Percentiles rank a stretch among this genome's conserved stretches.
These are phyloP conservation scores for Meghimatium bilineatum DNA, from an alignment of 2,888 invertebrate genomes.

Conservation along the genomic window DNA sequence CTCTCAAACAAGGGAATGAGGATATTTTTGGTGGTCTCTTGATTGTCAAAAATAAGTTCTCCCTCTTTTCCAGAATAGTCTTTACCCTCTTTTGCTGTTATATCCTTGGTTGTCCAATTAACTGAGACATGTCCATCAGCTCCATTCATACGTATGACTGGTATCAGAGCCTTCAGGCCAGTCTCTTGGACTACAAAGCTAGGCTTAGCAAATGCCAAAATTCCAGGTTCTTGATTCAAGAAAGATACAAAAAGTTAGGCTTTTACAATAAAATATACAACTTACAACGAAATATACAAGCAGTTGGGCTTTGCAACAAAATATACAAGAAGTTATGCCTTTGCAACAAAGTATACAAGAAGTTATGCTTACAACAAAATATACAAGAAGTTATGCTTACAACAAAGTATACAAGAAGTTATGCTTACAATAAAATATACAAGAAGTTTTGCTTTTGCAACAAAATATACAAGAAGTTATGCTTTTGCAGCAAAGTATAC, in stretches of 20 bases:
- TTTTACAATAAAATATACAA: neutral
- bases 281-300: no score
- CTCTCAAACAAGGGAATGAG: conserved; percentile 81
- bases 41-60: conserved; percentile 76
- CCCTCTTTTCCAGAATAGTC: conserved; percentile 81
- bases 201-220: conserved; percentile 80
- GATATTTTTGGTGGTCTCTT: conserved; percentile 79
- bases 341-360: no score
- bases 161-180: conserved; percentile 78
- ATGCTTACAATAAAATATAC: no score
- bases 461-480: no score
- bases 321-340: no score
- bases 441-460: no score
- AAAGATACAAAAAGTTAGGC: neutral
- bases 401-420: no score
- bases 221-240: conserved; percentile 79
- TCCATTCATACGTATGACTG: conserved; percentile 79
- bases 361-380: no score
- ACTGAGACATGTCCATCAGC: conserved; percentile 80
- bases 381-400: no score
- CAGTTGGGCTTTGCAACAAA: no score
- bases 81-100: conserved; percentile 80
- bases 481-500: no score
- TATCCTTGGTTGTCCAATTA: conserved; percentile 80
- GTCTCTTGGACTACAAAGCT: conserved; percentile 81